A percentile compares a stretch with the other conserved stretches of the same genome.
Conservation (phyloP, 2,797 vertebrate genomes). For the Hydrolagus colliei region DNA sequence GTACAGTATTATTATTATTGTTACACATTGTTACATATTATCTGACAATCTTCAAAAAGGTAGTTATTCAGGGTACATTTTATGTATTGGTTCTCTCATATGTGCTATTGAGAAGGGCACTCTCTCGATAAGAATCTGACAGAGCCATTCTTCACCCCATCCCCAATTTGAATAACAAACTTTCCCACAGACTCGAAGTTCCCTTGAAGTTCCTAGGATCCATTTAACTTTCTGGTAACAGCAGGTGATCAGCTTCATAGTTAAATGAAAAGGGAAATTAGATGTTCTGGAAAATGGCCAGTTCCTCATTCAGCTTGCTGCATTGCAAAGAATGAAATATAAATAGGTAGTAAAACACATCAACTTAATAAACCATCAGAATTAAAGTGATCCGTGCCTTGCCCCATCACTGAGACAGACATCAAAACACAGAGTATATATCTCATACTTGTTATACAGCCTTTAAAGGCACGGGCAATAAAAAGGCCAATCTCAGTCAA, state of each 20-base stretch:
- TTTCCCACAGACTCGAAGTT: neutral
- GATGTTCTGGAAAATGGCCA: neutral
- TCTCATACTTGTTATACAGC: too few relatives aligned
- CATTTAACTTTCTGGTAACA: neutral
- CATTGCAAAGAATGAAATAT: neutral
- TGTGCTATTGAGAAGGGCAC: neutral
- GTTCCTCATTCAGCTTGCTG: neutral
- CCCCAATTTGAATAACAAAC: neutral
- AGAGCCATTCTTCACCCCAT: too few relatives aligned
- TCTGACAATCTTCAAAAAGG: neutral
- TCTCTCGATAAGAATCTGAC: too few relatives aligned
- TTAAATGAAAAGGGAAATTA: neutral
- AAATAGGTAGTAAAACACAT: neutral
- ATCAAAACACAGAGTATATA: constrained; percentile 8
- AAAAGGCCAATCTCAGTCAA: too few relatives aligned
- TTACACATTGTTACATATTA: neutral
- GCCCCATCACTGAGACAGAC: neutral
- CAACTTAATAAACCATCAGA: neutral
- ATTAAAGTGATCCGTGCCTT: neutral
- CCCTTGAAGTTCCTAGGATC: neutral
- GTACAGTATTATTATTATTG: neutral
- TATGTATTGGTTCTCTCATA: neutral
- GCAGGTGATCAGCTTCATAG: neutral
- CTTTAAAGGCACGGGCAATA: neutral
- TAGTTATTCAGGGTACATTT: neutral